Evolutionary conservation across 2,797 vertebrate genomes (phyloP), one percentile per base, ranked within the genome.

Genomic region (Chlorospingus flavigularis): DNA sequence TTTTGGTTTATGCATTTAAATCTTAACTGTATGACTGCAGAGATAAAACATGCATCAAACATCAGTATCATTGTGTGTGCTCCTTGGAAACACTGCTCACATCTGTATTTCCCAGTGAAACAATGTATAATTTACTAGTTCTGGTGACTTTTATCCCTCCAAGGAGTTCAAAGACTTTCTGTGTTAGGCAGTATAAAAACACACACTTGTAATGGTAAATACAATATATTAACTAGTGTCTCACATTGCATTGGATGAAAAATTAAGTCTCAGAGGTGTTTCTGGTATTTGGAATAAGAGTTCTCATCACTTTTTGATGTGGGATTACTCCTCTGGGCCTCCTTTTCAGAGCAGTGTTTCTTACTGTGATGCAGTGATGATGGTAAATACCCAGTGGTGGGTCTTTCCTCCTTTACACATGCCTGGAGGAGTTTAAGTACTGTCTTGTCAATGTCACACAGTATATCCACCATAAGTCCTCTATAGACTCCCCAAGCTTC

Each of bases 211-310:
- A 54, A 67, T 58, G 35, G 45, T 54, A 95, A 92, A 86, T 81
- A 48, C n/a, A 94, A 80, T n/a, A 39, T 21, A 91, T 79, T 92
- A 82, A 85, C 63, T 85, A 57, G 48, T 16, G 7, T 65, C 31
- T 66, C 17, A 62, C 60, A 58, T 40, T 61, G 13, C 47, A 50
- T 8, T 83, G 71, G 45, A 86, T 50, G 35, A 74, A 94, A 93
- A 92, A 89, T 25, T 65, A 92, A 40, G 43, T 91, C 91, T 92
- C 88, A 76, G 77, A 73, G 42, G 90, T 61, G 12, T 88, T 93
- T 82, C 71, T 95, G 83, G 75, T 73, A 86, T 95, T 95, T 95
- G 30, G 48, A 94, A 58, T 84, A 79, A 84, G 55, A 88, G 39
- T 90, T 90, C 75, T 93, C 43, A 79, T 90, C 86, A 60, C 19